Evolutionary conservation across 2,888 invertebrate species (phyloP).

Genomic region (Galerucella calmariensis): DNA sequence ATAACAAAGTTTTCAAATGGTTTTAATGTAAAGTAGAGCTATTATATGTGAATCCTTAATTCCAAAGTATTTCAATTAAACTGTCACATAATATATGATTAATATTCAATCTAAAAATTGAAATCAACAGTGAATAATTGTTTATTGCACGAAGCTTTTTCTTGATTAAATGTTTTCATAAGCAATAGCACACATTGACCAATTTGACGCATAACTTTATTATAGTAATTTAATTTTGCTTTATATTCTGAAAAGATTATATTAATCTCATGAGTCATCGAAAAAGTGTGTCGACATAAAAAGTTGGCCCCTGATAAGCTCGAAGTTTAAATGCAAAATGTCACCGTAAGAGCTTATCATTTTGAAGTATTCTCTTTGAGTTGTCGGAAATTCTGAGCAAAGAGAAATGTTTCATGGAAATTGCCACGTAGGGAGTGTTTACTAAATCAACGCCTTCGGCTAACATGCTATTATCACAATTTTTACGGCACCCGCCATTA

Average conservation of each 20-base stretch:
- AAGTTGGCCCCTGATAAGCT: slow-evolving; percentile 30
- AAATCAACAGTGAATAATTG: background rate
- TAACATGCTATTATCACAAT: slow-evolving; percentile 28
- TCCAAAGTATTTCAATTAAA: too few species aligned
- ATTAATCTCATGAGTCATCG: slow-evolving; percentile 33
- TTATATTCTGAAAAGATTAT: slow-evolving; percentile 14
- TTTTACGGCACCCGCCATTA: slow-evolving; percentile 19
- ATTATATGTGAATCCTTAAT: too few species aligned
- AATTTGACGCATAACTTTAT: background rate
- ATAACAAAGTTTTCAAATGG: too few species aligned
- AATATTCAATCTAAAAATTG: background rate
- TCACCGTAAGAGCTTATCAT: slow-evolving; percentile 34
- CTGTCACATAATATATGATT: background rate
- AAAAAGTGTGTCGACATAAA: slow-evolving; percentile 31
- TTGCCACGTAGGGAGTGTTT: slow-evolving; percentile 33
- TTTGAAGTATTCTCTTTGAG: slow-evolving; percentile 34
- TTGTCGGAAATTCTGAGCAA: slow-evolving; percentile 28
- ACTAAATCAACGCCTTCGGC: slow-evolving; percentile 26
- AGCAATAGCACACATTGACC: background rate
- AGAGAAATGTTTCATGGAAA: slow-evolving; percentile 34
- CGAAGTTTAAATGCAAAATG: slow-evolving; percentile 33
- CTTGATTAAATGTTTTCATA: slow-evolving; percentile 7
- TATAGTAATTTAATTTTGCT: slow-evolving; percentile 10
- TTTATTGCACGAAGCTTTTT: background rate
- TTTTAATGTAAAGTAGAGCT: too few species aligned